Percentiles rank a stretch among this genome's conserved stretches.
These are phyloP conservation scores for Bubo blakistoni DNA, from an alignment of 2,113 vertebrate genomes.

Conservation along the genomic window DNA sequence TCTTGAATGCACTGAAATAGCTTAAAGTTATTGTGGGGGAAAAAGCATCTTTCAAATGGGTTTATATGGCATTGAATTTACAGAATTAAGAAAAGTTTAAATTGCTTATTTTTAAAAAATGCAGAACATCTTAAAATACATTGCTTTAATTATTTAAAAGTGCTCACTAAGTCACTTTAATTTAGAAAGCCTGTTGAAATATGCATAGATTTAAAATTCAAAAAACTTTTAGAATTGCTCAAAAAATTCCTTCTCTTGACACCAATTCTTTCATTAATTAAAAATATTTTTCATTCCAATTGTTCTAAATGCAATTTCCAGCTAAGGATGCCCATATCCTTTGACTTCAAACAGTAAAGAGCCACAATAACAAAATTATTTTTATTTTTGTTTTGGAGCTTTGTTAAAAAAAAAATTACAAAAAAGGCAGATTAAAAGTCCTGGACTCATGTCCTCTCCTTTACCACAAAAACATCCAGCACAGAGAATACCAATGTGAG, in stretches of 20 bases:
- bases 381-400: not conserved
- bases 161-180: constrained; percentile 7
- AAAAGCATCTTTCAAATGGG: not conserved
- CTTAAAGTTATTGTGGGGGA: not conserved
- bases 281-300: constrained; percentile 33
- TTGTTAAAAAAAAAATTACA: not conserved
- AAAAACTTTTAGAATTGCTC: not conserved
- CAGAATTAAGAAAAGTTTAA: constrained; percentile 22
- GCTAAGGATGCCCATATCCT: not conserved
- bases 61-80: constrained; percentile 29
- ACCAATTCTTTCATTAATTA: constrained; percentile 4
- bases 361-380: not conserved
- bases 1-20: constrained; percentile 10
- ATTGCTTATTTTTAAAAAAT: not conserved
- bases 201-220: not conserved
- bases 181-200: constrained; percentile 23
- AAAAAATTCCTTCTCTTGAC: not conserved
- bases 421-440: not conserved
- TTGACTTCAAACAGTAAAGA: not conserved
- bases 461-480: not conserved
- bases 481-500: not conserved
- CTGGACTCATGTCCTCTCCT: not conserved
- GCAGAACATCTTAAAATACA: constrained; percentile 33
- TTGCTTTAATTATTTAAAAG: constrained; percentile 45
- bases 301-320: not conserved